Percentiles rank a stretch among this genome's conserved stretches.
These are phyloP conservation scores for Drosophila persimilis DNA, from an alignment of 1,140 invertebrate genomes.

Conservation along the genomic window DNA sequence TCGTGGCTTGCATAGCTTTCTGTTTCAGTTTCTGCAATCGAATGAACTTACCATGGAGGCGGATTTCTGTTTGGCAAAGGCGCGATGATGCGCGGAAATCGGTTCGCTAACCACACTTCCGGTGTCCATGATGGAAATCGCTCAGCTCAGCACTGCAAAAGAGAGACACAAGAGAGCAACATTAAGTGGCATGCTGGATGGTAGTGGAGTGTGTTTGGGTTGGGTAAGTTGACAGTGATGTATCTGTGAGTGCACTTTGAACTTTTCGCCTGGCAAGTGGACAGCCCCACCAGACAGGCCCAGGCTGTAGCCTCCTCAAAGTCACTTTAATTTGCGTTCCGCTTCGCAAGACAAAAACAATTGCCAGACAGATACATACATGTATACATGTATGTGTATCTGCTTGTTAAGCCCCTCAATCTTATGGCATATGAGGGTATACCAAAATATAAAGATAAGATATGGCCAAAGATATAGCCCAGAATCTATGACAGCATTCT, in stretches of 20 bases:
- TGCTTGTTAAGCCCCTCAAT: too few relatives aligned
- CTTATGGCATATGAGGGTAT: too few relatives aligned
- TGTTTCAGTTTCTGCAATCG: slow-evolving; percentile 1
- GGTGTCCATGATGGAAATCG: slow-evolving; percentile 62
- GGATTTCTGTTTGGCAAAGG: slow-evolving; percentile 81
- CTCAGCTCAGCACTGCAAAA: slow-evolving; percentile 34
- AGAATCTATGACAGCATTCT: too few relatives aligned
- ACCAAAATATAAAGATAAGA: too few relatives aligned
- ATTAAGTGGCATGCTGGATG: slow-evolving; percentile 7
- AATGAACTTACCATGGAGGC: slow-evolving; percentile 78
- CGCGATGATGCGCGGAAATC: slow-evolving; percentile 82
- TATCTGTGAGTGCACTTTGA: slow-evolving; percentile 21
- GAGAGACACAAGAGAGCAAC: slow-evolving; percentile 9
- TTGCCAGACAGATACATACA: slow-evolving; percentile 29
- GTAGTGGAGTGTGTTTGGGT: background rate
- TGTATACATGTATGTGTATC: too few relatives aligned
- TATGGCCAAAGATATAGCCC: too few relatives aligned
- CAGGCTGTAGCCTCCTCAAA: slow-evolving; percentile 41
- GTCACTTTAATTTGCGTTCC: slow-evolving; percentile 73
- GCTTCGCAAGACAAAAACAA: slow-evolving; percentile 65
- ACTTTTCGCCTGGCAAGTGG: slow-evolving; percentile 9
- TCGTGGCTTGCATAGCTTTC: background rate
- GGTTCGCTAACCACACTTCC: slow-evolving; percentile 82
- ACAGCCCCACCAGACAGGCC: slow-evolving; percentile 21
- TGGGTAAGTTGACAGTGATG: slow-evolving; percentile 25